These are phyloP conservation scores for Xestobium rufovillosum DNA, from an alignment of 2,888 invertebrate species.

Conservation along the genomic window DNA sequence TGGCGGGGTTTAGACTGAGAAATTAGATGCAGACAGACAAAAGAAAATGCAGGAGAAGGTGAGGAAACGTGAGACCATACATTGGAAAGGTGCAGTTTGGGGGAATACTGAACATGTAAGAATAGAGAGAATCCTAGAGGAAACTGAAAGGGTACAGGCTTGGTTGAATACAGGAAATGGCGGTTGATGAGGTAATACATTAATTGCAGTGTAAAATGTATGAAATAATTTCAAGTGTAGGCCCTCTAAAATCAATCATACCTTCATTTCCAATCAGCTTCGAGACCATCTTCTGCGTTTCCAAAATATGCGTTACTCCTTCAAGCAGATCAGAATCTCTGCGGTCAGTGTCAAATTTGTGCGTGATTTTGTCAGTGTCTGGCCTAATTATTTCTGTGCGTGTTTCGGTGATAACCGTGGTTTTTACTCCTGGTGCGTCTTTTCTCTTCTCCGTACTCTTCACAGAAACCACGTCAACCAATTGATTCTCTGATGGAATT, in stretches of 20 bases:
- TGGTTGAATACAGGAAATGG: too few species aligned
- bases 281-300: slow-evolving; percentile 27
- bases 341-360: slow-evolving; percentile 39
- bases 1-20: too few species aligned
- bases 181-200: too few species aligned
- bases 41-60: too few species aligned
- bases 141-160: too few species aligned
- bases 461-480: not conserved
- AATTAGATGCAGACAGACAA: too few species aligned
- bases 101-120: too few species aligned
- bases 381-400: slow-evolving; percentile 38
- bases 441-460: slow-evolving; percentile 1
- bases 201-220: too few species aligned
- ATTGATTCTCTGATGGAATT: slow-evolving; percentile 26
- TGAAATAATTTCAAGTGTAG: too few species aligned
- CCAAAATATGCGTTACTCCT: slow-evolving; percentile 43
- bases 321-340: slow-evolving; percentile 43
- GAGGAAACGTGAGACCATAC: too few species aligned
- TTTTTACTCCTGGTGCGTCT: slow-evolving; percentile 1
- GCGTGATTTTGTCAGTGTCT: slow-evolving; percentile 45
- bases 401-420: slow-evolving; percentile 36
- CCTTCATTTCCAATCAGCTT: slow-evolving; percentile 1
- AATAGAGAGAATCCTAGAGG: too few species aligned
- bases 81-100: too few species aligned
- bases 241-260: not conserved